Percentiles rank a stretch among this genome's conserved stretches.
Conservation (phyloP, 2,797 vertebrate species). For the Monodelphis domestica region DNA sequence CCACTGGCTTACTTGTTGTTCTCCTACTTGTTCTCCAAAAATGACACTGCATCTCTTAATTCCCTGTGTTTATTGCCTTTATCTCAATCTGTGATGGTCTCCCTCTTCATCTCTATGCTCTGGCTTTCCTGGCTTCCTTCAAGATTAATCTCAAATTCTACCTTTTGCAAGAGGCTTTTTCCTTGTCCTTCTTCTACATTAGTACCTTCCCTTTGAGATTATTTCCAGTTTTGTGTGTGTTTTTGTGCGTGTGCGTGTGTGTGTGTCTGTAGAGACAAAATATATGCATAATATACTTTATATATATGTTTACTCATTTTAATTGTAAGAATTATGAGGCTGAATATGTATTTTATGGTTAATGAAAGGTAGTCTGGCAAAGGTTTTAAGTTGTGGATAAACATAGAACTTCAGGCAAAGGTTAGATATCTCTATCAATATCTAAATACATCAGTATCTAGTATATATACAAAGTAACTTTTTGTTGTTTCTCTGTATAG, state of each 20-base stretch:
- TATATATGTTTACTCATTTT: neutral
- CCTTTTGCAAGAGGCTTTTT: neutral
- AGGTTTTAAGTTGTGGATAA: neutral
- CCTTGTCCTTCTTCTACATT: neutral
- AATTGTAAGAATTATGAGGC: neutral
- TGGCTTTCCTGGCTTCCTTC: neutral
- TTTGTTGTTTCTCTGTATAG: neutral
- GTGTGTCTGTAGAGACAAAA: no score
- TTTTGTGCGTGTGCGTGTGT: no score
- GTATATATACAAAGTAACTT: no score
- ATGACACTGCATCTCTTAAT: neutral
- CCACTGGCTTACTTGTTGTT: neutral
- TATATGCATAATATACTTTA: no score
- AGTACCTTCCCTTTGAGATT: neutral
- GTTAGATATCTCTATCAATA: no score
- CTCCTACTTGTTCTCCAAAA: no score
- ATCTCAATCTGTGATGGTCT: neutral
- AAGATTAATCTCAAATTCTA: neutral
- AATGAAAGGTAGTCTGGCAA: neutral
- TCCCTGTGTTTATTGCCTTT: neutral
- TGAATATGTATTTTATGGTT: neutral
- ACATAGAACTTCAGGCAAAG: neutral
- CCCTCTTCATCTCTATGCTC: neutral
- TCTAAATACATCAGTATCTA: no score
- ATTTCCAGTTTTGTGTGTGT: neutral